Percentiles rank a stretch among this genome's conserved stretches.
Evolutionary conservation across 2,888 invertebrate species (phyloP).

Genomic region (Harpalus rubripes): DNA sequence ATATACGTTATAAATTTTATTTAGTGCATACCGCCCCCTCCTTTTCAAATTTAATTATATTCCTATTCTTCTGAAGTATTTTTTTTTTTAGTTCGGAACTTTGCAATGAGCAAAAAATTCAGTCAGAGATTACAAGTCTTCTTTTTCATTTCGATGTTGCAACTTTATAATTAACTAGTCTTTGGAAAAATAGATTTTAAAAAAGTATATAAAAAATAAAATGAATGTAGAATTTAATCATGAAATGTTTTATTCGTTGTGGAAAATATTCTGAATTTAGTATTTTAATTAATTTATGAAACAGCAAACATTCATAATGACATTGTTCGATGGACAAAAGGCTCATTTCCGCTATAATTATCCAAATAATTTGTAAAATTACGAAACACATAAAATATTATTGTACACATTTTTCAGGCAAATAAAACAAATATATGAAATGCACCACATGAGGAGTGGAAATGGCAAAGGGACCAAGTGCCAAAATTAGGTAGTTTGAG

Average conservation of each 20-base stretch:
- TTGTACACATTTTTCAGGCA: too few species aligned
- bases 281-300: slow-evolving; percentile 8
- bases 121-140: background rate
- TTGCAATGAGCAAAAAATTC: slow-evolving; percentile 24
- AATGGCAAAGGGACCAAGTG: too few species aligned
- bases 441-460: too few species aligned
- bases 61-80: background rate
- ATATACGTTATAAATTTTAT: slow-evolving; percentile 21
- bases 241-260: background rate
- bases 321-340: slow-evolving; percentile 8
- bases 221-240: background rate
- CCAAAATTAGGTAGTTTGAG: too few species aligned
- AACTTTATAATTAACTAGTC: slow-evolving; percentile 36
- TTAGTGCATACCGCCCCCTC: background rate
- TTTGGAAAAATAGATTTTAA: background rate
- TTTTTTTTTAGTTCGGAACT: slow-evolving; percentile 17
- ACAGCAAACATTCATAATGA: slow-evolving; percentile 13
- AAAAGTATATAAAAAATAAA: too few species aligned
- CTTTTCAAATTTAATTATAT: slow-evolving; percentile 26
- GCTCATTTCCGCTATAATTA: slow-evolving; percentile 41
- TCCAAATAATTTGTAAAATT: slow-evolving; percentile 34
- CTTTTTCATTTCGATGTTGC: background rate
- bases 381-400: background rate
- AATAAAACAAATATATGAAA: too few species aligned
- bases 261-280: background rate